Percentiles rank a stretch among this genome's conserved stretches.
These are phyloP conservation scores for Alligator mississippiensis DNA, from an alignment of 2,113 vertebrate species.

Conservation along the genomic window DNA sequence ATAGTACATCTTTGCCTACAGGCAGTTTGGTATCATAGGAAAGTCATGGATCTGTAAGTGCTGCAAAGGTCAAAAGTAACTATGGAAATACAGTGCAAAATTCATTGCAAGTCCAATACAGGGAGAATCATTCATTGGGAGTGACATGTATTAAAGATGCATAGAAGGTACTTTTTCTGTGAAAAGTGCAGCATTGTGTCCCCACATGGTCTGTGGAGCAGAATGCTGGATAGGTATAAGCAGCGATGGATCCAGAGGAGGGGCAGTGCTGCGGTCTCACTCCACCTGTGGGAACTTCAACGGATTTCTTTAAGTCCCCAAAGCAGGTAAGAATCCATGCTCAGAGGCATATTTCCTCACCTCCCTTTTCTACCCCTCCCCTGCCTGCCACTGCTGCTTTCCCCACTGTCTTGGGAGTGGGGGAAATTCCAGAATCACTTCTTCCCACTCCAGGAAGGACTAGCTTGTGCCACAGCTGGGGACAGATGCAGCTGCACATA, in stretches of 20 bases:
- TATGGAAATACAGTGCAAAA: constrained; percentile 19
- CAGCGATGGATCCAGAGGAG: background rate
- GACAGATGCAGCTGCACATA: too few relatives aligned
- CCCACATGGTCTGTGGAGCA: background rate
- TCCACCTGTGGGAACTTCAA: too few relatives aligned
- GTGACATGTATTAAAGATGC: background rate
- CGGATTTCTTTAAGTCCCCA: too few relatives aligned
- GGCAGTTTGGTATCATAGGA: background rate
- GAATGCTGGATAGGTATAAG: background rate
- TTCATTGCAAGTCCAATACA: background rate
- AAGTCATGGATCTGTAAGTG: background rate
- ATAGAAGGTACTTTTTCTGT: background rate
- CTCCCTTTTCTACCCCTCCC: too few relatives aligned
- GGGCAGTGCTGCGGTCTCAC: too few relatives aligned
- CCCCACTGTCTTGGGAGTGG: too few relatives aligned
- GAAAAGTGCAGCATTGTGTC: background rate
- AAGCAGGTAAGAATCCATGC: too few relatives aligned
- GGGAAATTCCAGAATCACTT: too few relatives aligned
- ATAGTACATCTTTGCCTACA: constrained; percentile 10
- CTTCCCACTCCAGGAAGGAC: too few relatives aligned
- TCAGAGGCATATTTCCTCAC: too few relatives aligned
- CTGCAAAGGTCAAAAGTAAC: constrained; percentile 52
- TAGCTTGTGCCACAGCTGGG: too few relatives aligned
- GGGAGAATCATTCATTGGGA: background rate
- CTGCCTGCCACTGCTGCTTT: too few relatives aligned